phyloP scores from a whole-genome alignment of 2,888 invertebrate species.

The Aphelenchoides bicaudatus region DNA sequence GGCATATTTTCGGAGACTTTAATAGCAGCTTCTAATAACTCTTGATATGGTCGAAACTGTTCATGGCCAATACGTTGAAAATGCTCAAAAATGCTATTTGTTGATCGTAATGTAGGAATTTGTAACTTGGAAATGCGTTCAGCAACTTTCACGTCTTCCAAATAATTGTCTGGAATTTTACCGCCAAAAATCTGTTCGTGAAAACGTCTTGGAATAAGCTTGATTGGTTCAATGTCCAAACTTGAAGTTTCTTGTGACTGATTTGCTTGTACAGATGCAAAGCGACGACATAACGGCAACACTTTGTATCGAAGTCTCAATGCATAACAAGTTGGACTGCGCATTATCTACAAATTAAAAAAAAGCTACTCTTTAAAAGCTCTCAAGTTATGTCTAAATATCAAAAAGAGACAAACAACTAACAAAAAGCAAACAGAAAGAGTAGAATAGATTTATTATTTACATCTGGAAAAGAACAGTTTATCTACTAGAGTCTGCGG shows the following conservation, averaged over 20 bases:
- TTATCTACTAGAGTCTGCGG: slow-evolving; percentile 22
- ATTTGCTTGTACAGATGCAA: neutral
- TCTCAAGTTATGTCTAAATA: too few species aligned
- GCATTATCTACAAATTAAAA: too few species aligned
- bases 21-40: slow-evolving; percentile 17
- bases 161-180: neutral
- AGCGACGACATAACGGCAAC: neutral
- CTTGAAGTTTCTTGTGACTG: neutral
- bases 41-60: slow-evolving; percentile 20
- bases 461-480: neutral
- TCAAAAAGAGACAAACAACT: too few species aligned
- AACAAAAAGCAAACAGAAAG: too few species aligned
- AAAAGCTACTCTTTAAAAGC: too few species aligned
- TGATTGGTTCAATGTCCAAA: slow-evolving; percentile 22
- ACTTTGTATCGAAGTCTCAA: neutral
- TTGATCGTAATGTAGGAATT: slow-evolving; percentile 5
- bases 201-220: slow-evolving; percentile 34
- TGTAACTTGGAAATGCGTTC: neutral
- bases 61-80: neutral
- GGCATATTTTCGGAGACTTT: slow-evolving; percentile 15
- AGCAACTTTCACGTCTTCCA: slow-evolving; percentile 1
- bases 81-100: slow-evolving; percentile 7
- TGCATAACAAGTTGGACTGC: too few species aligned
- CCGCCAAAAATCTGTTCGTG: slow-evolving; percentile 31
- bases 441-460: too few species aligned